These are phyloP conservation scores for Ganaspis sp. DNA, from an alignment of 1,140 invertebrate genomes.

Conservation along the genomic window DNA sequence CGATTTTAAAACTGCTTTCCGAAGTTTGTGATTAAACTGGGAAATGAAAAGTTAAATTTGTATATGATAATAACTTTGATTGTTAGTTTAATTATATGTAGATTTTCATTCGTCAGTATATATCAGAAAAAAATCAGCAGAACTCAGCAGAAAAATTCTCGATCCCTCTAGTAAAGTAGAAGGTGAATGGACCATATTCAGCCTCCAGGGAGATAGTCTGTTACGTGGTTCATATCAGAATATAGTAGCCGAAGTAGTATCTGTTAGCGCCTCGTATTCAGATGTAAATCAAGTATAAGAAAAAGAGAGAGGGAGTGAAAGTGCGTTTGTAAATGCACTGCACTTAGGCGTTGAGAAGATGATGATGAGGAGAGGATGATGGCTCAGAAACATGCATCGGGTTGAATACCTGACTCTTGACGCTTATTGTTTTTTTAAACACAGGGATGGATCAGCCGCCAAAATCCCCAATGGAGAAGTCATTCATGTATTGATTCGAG, in stretches of 20 bases:
- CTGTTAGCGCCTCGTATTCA: background rate
- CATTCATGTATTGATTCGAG: background rate
- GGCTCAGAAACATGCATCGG: background rate
- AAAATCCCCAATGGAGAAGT: background rate
- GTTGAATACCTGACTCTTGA: background rate
- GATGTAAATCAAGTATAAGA: slow-evolving; percentile 9
- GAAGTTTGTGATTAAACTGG: too few species aligned
- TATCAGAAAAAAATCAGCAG: too few species aligned
- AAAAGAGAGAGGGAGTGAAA: background rate
- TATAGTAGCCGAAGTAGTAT: background rate
- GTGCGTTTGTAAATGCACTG: background rate
- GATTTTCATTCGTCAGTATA: too few species aligned
- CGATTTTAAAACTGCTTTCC: too few species aligned
- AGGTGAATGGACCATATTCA: background rate
- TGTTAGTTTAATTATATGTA: too few species aligned
- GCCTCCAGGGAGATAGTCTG: background rate
- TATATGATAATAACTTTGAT: too few species aligned
- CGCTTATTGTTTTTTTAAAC: background rate
- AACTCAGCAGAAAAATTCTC: background rate
- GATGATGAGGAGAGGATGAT: slow-evolving; percentile 22
- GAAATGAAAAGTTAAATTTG: too few species aligned
- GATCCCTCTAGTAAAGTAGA: background rate
- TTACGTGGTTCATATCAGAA: background rate
- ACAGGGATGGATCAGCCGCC: background rate
- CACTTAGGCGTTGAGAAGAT: slow-evolving; percentile 23